Conservation (phyloP, 1,140 invertebrate genomes). For the Eulimnadia texana region DNA sequence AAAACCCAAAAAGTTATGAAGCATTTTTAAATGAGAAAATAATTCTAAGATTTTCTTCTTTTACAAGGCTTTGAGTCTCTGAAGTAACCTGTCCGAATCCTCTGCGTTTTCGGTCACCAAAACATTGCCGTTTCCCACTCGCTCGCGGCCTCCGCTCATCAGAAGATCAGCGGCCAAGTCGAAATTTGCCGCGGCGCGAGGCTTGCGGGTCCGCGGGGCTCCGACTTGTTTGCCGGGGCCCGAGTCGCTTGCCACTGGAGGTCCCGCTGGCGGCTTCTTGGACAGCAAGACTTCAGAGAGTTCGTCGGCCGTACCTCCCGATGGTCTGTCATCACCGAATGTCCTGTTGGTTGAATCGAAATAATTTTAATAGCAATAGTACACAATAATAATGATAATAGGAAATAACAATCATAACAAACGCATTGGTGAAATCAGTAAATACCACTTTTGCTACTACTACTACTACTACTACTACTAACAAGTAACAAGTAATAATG, state of each 20-base stretch:
- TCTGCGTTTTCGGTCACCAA: background rate
- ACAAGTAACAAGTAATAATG: background rate
- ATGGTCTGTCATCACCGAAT: constrained; percentile 8
- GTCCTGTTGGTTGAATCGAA: background rate
- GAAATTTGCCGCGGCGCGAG: constrained; percentile 2
- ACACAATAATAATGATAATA: background rate
- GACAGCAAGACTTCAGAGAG: background rate
- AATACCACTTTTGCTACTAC: no score
- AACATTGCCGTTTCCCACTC: background rate
- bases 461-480: no score
- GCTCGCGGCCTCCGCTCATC: constrained; percentile 1
- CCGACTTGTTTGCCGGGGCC: no score
- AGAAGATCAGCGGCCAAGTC: constrained; percentile 11
- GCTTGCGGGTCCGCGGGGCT: background rate
- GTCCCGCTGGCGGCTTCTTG: no score
- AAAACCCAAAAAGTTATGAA: no score
- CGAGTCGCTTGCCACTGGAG: no score
- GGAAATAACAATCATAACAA: no score
- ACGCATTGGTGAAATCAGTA: no score
- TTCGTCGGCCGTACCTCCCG: background rate
- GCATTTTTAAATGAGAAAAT: constrained; percentile 1
- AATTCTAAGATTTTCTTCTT: background rate
- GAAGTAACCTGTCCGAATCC: constrained; percentile 8
- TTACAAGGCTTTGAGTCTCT: constrained; percentile 12
- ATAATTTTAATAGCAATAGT: background rate